Evolutionary conservation across 1,140 invertebrate species (phyloP), one percentile per base, ranked within the genome.

Genomic region (Drosophila watanabei): DNA sequence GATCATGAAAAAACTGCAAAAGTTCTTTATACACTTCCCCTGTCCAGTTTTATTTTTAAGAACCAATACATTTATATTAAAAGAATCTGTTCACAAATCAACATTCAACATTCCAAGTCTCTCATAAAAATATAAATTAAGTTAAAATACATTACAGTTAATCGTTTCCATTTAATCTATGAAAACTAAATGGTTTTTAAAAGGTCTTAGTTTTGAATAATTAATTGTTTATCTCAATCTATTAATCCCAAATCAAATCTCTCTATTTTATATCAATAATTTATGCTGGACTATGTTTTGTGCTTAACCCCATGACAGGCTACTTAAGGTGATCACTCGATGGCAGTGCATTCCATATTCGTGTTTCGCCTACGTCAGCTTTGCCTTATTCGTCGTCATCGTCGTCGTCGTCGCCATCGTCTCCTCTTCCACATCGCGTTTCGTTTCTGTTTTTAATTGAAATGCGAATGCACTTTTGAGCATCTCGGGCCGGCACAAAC

Each of bases 391-490:
- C 52, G 45, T 77, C 52, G 52, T 30, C 48, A 14, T 30, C 48
- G 16, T 30, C 46, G 33, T 32, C 30, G 49, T 11, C 35, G 20
- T 28, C 35, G 35, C 16, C 49, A 32, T 37, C 52, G 54, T 80
- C 61, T 65, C 70, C 61, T 80, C 64, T 68, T 45, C 54, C 41
- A 57, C 49, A 46, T 52, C 58, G 63, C 68, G 62, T 68, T 73
- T 60, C 39, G 84, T 75, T 71, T 84, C 80, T 84, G 78, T 59
- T 75, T 89, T 89, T 82, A 90, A 89, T 90, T 90, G 75, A 89
- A 89, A 89, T 90, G 86, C 86, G 85, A 89, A 89, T 89, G 85
- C 86, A 89, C 86, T 85, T 85, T 89, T 81, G 79, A 88, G 86
- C 62, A 80, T 54, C 75, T 51, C 61, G 43, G 11, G 51, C 37